Conservation (phyloP, 2,797 vertebrate species). For the Kryptolebias ocellatus region DNA sequence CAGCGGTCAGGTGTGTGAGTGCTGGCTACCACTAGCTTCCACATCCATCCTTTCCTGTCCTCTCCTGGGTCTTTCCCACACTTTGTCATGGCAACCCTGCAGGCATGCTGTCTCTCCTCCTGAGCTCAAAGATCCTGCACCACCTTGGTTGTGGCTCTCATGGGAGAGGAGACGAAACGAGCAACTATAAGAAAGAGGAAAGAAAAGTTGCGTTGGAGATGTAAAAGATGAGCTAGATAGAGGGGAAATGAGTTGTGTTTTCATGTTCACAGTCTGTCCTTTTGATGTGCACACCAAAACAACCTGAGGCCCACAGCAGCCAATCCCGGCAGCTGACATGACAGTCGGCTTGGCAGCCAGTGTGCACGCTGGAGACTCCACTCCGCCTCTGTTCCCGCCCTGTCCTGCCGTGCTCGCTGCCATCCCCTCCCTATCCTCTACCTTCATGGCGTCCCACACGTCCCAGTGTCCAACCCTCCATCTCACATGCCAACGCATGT, state of each 20-base stretch:
- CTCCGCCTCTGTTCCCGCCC: constrained; percentile 72
- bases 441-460: constrained; percentile 51
- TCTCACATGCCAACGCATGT: constrained; percentile 73
- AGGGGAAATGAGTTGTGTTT: constrained; percentile 67
- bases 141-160: constrained; percentile 69
- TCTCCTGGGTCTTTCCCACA: constrained; percentile 49
- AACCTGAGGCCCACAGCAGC: constrained; percentile 75
- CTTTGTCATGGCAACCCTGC: constrained; percentile 69
- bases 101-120: constrained; percentile 65
- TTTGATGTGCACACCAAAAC: constrained; percentile 80
- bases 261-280: constrained; percentile 77
- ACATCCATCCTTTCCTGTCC: constrained; percentile 38
- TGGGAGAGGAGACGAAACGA: constrained; percentile 61
- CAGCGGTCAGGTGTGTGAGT: constrained; percentile 42
- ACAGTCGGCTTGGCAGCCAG: constrained; percentile 76
- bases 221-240: constrained; percentile 60
- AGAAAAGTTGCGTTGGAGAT: constrained; percentile 48
- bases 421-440: constrained; percentile 58
- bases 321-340: constrained; percentile 74
- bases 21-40: constrained; percentile 46
- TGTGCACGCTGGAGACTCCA: constrained; percentile 52
- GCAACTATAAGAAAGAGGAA: constrained; percentile 49
- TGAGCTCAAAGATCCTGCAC: constrained; percentile 68
- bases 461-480: constrained; percentile 55
- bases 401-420: constrained; percentile 61